Evolutionary conservation across 2,888 invertebrate genomes (phyloP), one percentile per base, ranked within the genome.

Genomic region (Drosophila hamatofila): DNA sequence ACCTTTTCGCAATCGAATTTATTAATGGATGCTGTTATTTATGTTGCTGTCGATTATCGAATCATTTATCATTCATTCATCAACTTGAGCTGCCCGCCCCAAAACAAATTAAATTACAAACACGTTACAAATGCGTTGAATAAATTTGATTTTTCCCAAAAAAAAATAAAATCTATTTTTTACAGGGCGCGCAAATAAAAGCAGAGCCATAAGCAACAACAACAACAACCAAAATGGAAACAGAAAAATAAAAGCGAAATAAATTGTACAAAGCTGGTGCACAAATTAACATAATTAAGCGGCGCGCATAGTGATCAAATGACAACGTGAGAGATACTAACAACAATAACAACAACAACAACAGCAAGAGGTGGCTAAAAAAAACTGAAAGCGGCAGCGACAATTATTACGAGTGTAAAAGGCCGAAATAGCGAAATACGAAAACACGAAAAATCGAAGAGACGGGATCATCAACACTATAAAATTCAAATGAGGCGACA

Each of bases 221-320:
- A 77, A 78, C 44, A n/a, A n/a, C n/a, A n/a, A n/a, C n/a, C n/a
- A 61, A 48, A 76, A 78, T 49, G 67, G 55, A 42, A 30, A 16
- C 18, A 18, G n/a, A 41, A 66, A 14, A 18, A 42, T 35, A 33
- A 44, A 56, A 39, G 39, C 52, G 14, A 70, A 42, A 49, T 48
- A 48, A 46, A 54, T 46, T 51, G 39, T 54, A 33, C 64, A 68
- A 68, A 73, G 49, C 70, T 78, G 71, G 58, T 54, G 66, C 37
- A 69, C 60, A 74, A 69, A 81, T 89, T 83, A 83, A 57, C 85
- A 86, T 86, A 86, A 86, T 88, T 81, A 81, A 75, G 81, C 62
- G 67, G 75, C 76, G 75, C 80, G 61, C 80, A 75, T 78, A 78
- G 73, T 78, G 74, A 77, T 72, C 67, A 72, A 83, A 82, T 80